These are phyloP conservation scores for Hippoglossus stenolepis DNA, from an alignment of 2,113 vertebrate species.

Conservation along the genomic window DNA sequence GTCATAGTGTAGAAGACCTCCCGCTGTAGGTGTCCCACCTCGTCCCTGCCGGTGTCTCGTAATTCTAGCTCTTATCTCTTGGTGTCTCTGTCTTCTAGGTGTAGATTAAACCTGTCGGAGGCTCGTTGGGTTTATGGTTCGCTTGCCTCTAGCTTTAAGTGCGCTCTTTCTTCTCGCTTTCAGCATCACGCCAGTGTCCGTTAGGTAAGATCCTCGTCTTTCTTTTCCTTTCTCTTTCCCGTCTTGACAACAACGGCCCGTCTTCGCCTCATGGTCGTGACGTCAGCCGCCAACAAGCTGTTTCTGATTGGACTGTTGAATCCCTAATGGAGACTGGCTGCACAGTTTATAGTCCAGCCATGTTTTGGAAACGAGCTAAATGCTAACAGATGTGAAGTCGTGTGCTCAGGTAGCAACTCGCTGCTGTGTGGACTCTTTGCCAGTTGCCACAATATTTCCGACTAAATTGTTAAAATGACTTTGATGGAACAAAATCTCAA, in stretches of 20 bases:
- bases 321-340: not conserved
- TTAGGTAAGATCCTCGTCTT: constrained; percentile 9
- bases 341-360: no score
- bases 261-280: no score
- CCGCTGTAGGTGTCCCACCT: constrained; percentile 23
- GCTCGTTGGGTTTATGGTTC: constrained; percentile 37
- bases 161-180: constrained; percentile 17
- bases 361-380: not conserved
- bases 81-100: constrained; percentile 65
- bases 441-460: no score
- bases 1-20: constrained; percentile 24
- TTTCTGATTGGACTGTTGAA: constrained; percentile 1
- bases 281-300: not conserved
- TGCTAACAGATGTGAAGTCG: no score
- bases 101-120: constrained; percentile 46
- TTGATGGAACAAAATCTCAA: no score
- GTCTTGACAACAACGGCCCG: not conserved
- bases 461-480: no score
- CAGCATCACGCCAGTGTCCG: constrained; percentile 18
- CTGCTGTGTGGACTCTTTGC: no score
- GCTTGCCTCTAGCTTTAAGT: constrained; percentile 11
- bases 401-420: no score
- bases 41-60: constrained; percentile 45
- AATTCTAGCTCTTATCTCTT: constrained; percentile 59
- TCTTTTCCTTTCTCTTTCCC: not conserved